phyloP scores from a whole-genome alignment of 2,888 invertebrate species.

The Adela reaumurella region DNA sequence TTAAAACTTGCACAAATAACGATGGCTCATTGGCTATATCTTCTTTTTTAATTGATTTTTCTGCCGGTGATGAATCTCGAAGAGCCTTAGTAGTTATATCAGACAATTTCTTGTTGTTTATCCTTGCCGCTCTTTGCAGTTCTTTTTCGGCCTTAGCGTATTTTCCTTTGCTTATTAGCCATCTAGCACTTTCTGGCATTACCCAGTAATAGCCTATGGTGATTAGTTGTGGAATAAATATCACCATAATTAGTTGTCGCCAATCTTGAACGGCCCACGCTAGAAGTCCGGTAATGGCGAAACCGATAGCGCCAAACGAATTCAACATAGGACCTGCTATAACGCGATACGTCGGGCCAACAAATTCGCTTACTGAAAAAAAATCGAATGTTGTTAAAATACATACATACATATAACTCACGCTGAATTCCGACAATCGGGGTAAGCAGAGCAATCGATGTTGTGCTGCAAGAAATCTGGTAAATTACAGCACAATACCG shows the following conservation, averaged over 20 bases:
- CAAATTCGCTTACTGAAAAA: slow-evolving; percentile 61
- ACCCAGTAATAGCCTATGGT: slow-evolving; percentile 58
- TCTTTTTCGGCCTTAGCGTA: slow-evolving; percentile 55
- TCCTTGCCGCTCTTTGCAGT: slow-evolving; percentile 57
- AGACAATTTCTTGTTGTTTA: slow-evolving; percentile 53
- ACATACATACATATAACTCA: no score
- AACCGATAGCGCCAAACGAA: slow-evolving; percentile 61
- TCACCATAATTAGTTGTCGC: slow-evolving; percentile 53
- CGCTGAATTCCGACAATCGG: no score
- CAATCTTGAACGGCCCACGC: slow-evolving; percentile 61
- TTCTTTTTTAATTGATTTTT: slow-evolving; percentile 7
- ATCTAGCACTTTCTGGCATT: slow-evolving; percentile 61
- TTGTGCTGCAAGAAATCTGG: no score
- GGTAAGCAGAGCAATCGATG: no score
- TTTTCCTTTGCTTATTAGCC: slow-evolving; percentile 60
- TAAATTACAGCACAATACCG: no score
- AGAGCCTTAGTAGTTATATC: slow-evolving; percentile 33
- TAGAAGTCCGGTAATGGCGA: slow-evolving; percentile 52
- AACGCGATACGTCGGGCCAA: slow-evolving; percentile 60
- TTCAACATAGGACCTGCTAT: slow-evolving; percentile 59
- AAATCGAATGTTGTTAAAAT: no score
- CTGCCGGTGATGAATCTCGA: not conserved
- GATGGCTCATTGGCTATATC: not conserved
- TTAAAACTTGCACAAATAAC: slow-evolving; percentile 22
- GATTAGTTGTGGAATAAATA: slow-evolving; percentile 60